phyloP scores from a whole-genome alignment of 2,113 vertebrate species.

The Corythoichthys haematopterus region DNA sequence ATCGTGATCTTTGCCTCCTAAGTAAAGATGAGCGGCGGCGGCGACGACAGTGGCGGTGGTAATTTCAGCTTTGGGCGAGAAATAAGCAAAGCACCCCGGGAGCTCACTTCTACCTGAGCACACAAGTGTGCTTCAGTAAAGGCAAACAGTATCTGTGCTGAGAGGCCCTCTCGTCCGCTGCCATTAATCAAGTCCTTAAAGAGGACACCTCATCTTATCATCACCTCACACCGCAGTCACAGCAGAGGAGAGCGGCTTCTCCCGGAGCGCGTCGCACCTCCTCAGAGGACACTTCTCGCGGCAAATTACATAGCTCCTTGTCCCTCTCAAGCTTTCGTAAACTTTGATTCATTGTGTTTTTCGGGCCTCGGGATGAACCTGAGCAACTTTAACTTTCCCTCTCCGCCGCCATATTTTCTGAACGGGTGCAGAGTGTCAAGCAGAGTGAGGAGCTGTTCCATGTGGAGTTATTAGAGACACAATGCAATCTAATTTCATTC shows the following conservation, averaged over 20 bases:
- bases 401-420: constrained; percentile 54
- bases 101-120: constrained; percentile 39
- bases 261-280: constrained; percentile 47
- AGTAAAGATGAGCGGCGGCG: constrained; percentile 66
- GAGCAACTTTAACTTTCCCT: constrained; percentile 61
- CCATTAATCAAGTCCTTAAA: constrained; percentile 71
- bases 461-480: constrained; percentile 73
- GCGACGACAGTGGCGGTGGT: constrained; percentile 56
- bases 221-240: constrained; percentile 49
- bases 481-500: constrained; percentile 71
- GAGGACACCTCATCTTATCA: constrained; percentile 68
- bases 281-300: constrained; percentile 59
- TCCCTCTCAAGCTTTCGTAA: constrained; percentile 59
- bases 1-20: constrained; percentile 71
- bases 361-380: constrained; percentile 52
- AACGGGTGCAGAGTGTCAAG: constrained; percentile 54
- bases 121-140: constrained; percentile 64
- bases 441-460: constrained; percentile 59
- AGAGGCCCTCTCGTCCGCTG: constrained; percentile 61
- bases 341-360: constrained; percentile 64
- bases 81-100: constrained; percentile 41
- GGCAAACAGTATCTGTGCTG: constrained; percentile 59
- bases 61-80: constrained; percentile 55
- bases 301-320: constrained; percentile 59
- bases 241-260: constrained; percentile 51